Evolutionary conservation across 2,797 vertebrate species (phyloP).

Genomic region (Macropus fuliginosus): DNA sequence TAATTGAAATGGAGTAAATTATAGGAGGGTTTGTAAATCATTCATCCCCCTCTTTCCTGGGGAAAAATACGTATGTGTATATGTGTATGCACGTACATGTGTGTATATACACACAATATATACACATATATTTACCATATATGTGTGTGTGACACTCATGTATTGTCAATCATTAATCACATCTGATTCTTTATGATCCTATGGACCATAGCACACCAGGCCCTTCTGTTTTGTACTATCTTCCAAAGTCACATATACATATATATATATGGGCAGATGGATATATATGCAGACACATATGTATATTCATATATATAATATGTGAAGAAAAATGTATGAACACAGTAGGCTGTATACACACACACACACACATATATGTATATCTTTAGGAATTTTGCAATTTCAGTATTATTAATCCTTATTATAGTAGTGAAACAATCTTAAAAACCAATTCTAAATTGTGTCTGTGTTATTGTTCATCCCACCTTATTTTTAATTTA

Average conservation of each 20-base stretch:
- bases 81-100: no score
- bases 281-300: not conserved
- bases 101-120: no score
- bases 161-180: not conserved
- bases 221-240: not conserved
- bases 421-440: not conserved
- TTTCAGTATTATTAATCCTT: not conserved
- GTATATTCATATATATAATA: not conserved
- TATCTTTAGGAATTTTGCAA: not conserved
- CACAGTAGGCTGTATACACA: not conserved
- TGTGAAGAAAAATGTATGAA: not conserved
- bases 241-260: not conserved
- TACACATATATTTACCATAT: not conserved
- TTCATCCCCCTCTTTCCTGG: constrained; percentile 34
- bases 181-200: not conserved
- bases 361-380: no score
- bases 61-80: not conserved
- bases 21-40: constrained; percentile 50
- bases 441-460: not conserved
- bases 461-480: not conserved
- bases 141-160: not conserved
- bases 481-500: not conserved
- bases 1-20: constrained; percentile 63
- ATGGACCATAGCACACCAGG: not conserved
- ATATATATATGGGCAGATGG: not conserved